Base-by-base conservation (phyloP, 1,140 invertebrate species). In the Nymphalis io region DNA sequence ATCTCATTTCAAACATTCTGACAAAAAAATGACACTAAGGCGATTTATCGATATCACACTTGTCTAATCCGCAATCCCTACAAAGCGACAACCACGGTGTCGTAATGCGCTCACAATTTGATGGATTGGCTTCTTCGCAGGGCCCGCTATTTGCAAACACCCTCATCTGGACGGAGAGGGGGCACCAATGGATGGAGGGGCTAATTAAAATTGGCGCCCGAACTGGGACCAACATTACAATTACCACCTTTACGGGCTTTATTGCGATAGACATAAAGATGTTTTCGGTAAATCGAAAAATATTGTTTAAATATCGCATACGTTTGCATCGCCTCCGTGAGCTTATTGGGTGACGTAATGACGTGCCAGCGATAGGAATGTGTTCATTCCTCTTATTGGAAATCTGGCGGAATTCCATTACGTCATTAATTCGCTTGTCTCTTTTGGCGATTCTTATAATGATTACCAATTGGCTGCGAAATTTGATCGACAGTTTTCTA, bases 81-180 rank as follows among this genome's bases (percentile, higher is more conserved):
- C 13, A 61, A 57, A 65, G 77, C 83, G 83, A 83, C 86, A 82
- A 78, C 59, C 79, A 73, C 72, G 84, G 89, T 85, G 85, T 89
- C 84, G 89, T 89, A 90, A 91, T 88, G 83, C 84, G 84, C 76
- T 84, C 85, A 78, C 69, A 87, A 85, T 90, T 91, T 91, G 89
- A 91, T 91, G 89, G 88, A 91, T 91, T 91, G 89, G 88, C 89
- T 91, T 88, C 87, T 90, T 91, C 84, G 51, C 84, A 81, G 79
- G 80, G 84, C 82, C 84, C 81, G 73, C 83, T 89, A 90, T 90
- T 91, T 89, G 88, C 88, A 90, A 91, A 91, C 88, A 90, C 87
- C 89, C 88, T 87, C 85, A 84, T 87, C 85, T 81, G 81, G 83
- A 74, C 68, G 77, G 69, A 39, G 42, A 42, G 62, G 75, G 48